Conservation (phyloP, 2,797 vertebrate species). For the Xenentodon cancila region DNA sequence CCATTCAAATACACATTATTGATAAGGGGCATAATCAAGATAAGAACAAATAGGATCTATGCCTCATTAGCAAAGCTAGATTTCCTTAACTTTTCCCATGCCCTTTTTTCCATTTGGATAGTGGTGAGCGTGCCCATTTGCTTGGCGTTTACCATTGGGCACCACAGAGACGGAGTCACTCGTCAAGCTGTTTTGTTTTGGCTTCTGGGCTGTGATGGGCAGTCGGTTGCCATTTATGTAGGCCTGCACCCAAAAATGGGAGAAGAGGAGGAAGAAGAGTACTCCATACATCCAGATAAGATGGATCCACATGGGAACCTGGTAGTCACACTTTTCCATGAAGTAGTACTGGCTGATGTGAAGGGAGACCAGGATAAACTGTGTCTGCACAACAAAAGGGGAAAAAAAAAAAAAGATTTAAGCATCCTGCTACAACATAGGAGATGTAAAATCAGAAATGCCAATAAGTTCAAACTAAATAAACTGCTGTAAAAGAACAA, state of each 20-base stretch:
- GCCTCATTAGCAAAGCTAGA: slow-evolving; percentile 73
- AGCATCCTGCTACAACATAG: accelerated
- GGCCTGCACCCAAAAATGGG: slow-evolving; percentile 98
- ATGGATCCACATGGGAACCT: slow-evolving; percentile 92
- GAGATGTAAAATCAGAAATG: not conserved
- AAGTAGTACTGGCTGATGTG: slow-evolving; percentile 99
- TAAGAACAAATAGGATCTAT: not conserved
- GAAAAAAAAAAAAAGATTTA: not conserved
- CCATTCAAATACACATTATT: slow-evolving; percentile 20
- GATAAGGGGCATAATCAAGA: slow-evolving; percentile 19
- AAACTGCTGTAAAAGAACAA: slow-evolving; percentile 17
- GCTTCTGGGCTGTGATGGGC: slow-evolving; percentile 69
- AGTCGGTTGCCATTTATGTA: slow-evolving; percentile 94
- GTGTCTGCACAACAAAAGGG: slow-evolving; percentile 77
- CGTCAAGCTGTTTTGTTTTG: slow-evolving; percentile 60
- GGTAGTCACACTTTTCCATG: slow-evolving; percentile 93
- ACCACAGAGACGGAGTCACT: slow-evolving; percentile 37
- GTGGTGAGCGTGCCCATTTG: slow-evolving; percentile 82
- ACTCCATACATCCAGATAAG: slow-evolving; percentile 96
- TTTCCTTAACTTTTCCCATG: slow-evolving; percentile 91
- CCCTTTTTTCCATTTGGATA: slow-evolving; percentile 77
- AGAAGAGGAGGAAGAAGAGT: slow-evolving; percentile 96
- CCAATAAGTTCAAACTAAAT: not conserved
- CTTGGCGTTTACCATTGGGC: slow-evolving; percentile 75
- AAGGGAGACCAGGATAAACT: slow-evolving; percentile 93